A percentile compares a stretch with the other conserved stretches of the same genome.
These are phyloP conservation scores for Solea senegalensis DNA, from an alignment of 2,113 vertebrate genomes.

Conservation along the genomic window DNA sequence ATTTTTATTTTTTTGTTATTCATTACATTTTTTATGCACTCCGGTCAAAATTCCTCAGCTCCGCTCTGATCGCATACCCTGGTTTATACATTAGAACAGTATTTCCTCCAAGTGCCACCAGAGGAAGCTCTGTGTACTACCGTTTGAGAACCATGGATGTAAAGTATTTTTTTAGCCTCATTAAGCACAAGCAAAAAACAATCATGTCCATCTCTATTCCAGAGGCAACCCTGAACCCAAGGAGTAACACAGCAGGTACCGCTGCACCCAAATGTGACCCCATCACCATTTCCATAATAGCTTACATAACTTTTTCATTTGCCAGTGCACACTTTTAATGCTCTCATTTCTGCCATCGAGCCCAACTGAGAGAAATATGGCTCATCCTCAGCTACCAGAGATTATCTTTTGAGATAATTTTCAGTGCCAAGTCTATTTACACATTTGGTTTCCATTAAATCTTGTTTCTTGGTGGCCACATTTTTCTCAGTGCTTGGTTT, in stretches of 20 bases:
- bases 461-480: constrained; percentile 56
- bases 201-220: constrained; percentile 90
- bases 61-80: no score
- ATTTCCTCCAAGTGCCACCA: no score
- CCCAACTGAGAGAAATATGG: constrained; percentile 75
- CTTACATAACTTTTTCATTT: constrained; percentile 46
- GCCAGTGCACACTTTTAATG: constrained; percentile 41
- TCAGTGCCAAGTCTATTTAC: neutral
- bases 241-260: constrained; percentile 94
- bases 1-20: no score
- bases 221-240: constrained; percentile 95
- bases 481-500: constrained; percentile 79
- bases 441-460: neutral
- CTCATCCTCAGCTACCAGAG: constrained; percentile 35
- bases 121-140: no score
- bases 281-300: constrained; percentile 54
- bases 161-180: neutral
- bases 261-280: constrained; percentile 79
- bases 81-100: no score
- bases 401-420: neutral
- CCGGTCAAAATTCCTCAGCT: no score
- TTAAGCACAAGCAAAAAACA: constrained; percentile 57
- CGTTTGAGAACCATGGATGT: no score
- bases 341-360: constrained; percentile 56
- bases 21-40: no score